Evolutionary conservation across 2,113 vertebrate species (phyloP).

Genomic region (Myotis brandtii): DNA sequence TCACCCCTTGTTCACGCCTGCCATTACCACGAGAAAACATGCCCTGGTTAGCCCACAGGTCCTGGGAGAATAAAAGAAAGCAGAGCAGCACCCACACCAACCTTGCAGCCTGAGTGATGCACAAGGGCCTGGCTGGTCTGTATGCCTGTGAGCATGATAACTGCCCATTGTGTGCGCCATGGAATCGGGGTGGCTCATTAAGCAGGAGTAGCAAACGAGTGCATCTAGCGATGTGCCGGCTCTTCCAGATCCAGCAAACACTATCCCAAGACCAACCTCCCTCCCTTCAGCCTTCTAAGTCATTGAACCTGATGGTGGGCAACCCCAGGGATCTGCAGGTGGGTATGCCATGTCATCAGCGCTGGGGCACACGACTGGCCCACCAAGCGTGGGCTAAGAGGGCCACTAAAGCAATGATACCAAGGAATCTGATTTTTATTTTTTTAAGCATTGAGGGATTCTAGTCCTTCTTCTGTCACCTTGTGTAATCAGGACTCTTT

Average conservation of each 20-base stretch:
- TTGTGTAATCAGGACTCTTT: not conserved
- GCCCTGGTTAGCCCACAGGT: not conserved
- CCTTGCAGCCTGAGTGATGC: not conserved
- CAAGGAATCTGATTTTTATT: not conserved
- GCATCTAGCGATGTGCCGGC: not conserved
- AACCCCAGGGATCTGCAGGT: not conserved
- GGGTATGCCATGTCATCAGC: not conserved
- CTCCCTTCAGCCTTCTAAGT: not conserved
- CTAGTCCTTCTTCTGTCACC: too few relatives aligned
- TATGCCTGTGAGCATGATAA: rapidly evolving
- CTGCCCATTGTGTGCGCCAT: rapidly evolving
- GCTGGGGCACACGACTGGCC: not conserved
- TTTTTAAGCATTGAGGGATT: not conserved
- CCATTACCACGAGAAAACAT: not conserved
- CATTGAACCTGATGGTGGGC: not conserved
- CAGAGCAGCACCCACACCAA: not conserved
- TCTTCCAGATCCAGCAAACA: not conserved
- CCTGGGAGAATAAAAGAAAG: not conserved
- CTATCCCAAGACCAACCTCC: not conserved
- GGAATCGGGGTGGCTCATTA: not conserved
- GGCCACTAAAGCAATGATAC: not conserved
- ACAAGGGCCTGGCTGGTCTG: too few relatives aligned
- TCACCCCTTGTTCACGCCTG: not conserved
- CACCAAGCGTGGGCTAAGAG: not conserved
- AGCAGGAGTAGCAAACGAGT: not conserved